A percentile compares a stretch with the other conserved stretches of the same genome.
Evolutionary conservation across 2,113 vertebrate species (phyloP).

Genomic region (Pangasianodon gigas): DNA sequence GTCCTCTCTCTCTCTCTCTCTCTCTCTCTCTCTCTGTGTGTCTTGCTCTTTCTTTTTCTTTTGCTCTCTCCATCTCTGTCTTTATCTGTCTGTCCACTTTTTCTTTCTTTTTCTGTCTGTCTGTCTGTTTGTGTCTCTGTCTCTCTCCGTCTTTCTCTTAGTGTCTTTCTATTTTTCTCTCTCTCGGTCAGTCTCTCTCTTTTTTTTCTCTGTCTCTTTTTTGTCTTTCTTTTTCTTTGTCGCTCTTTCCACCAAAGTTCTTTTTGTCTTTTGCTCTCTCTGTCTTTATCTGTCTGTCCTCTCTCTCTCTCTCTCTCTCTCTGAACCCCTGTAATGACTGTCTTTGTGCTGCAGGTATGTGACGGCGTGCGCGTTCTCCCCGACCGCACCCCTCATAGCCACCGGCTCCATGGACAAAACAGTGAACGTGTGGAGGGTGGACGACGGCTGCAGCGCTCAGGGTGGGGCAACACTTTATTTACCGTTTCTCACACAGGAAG

Average conservation of each 20-base stretch:
- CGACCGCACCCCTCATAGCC: slow-evolving; percentile 79
- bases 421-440: slow-evolving; percentile 89
- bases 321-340: neutral
- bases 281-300: neutral
- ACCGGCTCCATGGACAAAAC: slow-evolving; percentile 98
- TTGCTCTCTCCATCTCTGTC: neutral
- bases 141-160: neutral
- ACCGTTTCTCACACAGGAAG: neutral
- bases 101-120: neutral
- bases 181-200: too few relatives aligned
- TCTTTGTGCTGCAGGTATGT: slow-evolving; percentile 81
- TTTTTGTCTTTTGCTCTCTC: neutral
- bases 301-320: neutral
- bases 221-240: neutral
- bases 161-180: neutral
- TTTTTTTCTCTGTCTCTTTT: neutral
- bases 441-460: slow-evolving; percentile 65
- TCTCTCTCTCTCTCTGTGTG: too few relatives aligned
- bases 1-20: neutral
- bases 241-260: neutral
- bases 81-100: too few relatives aligned
- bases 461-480: slow-evolving; percentile 64
- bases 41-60: neutral
- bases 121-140: neutral
- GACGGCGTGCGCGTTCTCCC: slow-evolving; percentile 89